phyloP scores from a whole-genome alignment of 2,888 invertebrate genomes.

The Brachyptera putata region DNA sequence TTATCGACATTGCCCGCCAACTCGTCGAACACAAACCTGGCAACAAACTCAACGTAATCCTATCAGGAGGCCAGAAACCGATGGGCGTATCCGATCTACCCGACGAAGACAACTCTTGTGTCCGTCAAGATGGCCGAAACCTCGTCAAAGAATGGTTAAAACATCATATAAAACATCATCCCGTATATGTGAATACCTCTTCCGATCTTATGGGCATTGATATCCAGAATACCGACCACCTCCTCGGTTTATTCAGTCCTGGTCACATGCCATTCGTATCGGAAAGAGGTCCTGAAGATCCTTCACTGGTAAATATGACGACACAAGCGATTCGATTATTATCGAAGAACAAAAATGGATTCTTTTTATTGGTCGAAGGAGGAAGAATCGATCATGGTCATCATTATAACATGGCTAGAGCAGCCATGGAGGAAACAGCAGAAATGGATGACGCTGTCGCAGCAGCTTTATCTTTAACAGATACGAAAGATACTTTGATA shows the following conservation, averaged over 20 bases:
- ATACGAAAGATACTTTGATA: constrained; percentile 56
- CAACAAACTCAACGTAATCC: constrained; percentile 47
- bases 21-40: constrained; percentile 59
- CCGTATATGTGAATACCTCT: not conserved
- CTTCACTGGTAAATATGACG: constrained; percentile 57
- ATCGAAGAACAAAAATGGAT: constrained; percentile 40
- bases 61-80: constrained; percentile 58
- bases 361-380: constrained; percentile 50
- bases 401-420: constrained; percentile 57
- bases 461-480: constrained; percentile 44
- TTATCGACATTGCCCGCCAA: constrained; percentile 57
- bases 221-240: constrained; percentile 41
- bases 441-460: constrained; percentile 60
- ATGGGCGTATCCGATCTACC: constrained; percentile 43
- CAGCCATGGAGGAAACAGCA: constrained; percentile 59
- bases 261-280: constrained; percentile 56
- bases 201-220: not conserved
- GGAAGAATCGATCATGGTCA: constrained; percentile 62
- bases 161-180: not conserved
- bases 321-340: constrained; percentile 49
- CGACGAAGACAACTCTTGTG: constrained; percentile 43
- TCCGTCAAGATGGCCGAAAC: constrained; percentile 52
- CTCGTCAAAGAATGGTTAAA: constrained; percentile 53
- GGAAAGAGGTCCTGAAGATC: constrained; percentile 48
- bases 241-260: constrained; percentile 53